Conservation (phyloP, 2,113 vertebrate genomes). For the Zapornia atra region DNA sequence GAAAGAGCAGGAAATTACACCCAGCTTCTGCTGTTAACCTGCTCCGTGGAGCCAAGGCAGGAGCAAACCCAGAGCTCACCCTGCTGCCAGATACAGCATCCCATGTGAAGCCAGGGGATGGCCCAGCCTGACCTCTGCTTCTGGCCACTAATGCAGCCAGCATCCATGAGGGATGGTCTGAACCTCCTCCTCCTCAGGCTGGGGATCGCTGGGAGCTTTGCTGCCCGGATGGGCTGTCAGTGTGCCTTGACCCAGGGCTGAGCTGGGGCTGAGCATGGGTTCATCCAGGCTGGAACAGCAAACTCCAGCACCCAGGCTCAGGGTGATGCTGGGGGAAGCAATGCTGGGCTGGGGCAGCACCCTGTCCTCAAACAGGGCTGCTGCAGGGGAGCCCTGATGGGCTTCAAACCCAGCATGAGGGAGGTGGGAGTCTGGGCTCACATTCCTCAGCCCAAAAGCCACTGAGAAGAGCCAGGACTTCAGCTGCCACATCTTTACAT, state of each 20-base stretch:
- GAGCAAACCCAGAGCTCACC: not conserved
- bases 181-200: not conserved
- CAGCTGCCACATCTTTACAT: not conserved
- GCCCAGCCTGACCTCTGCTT: too few species aligned
- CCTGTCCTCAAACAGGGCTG: not conserved
- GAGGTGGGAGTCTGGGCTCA: not conserved
- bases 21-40: not conserved
- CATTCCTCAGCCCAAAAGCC: not conserved
- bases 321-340: not conserved
- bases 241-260: fast-evolving
- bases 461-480: not conserved
- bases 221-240: fast-evolving
- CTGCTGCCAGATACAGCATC: not conserved
- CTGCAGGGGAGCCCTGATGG: fast-evolving
- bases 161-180: not conserved
- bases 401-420: not conserved
- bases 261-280: too few species aligned
- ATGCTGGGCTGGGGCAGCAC: not conserved
- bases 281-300: not conserved
- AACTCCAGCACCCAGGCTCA: not conserved
- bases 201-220: fast-evolving
- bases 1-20: not conserved
- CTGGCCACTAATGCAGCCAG: fast-evolving
- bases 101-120: too few species aligned
- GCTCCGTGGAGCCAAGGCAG: not conserved